Evolutionary conservation across 2,113 vertebrate species (phyloP).

Genomic region (Kryptolebias marmoratus): DNA sequence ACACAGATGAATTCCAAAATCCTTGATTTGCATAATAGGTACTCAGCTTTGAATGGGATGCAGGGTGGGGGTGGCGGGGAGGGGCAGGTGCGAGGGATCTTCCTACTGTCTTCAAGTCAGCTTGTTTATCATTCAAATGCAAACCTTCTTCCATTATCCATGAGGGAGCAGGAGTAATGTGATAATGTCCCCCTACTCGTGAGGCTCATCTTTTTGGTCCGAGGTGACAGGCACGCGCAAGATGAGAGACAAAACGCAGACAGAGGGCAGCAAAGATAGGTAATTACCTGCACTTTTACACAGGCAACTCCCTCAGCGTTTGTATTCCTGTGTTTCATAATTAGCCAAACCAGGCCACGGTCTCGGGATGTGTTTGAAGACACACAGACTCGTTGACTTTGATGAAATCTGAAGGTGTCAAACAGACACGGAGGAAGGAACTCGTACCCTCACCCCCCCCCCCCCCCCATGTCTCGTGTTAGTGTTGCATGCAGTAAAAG

Average conservation of each 20-base stretch:
- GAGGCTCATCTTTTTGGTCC: conserved; percentile 53
- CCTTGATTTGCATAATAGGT: conserved; percentile 78
- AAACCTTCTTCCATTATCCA: conserved; percentile 84
- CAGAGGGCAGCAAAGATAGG: conserved; percentile 62
- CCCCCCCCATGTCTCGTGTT: conserved; percentile 41
- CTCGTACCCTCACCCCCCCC: conserved; percentile 21
- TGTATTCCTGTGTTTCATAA: conserved; percentile 73
- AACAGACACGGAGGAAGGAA: conserved; percentile 56
- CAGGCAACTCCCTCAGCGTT: conserved; percentile 59
- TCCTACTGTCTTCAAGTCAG: conserved; percentile 77
- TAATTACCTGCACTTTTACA: conserved; percentile 76
- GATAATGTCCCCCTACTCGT: conserved; percentile 72
- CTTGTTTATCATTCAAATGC: conserved; percentile 85
- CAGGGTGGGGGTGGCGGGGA: conserved; percentile 12
- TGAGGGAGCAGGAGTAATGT: conserved; percentile 77
- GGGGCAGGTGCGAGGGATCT: conserved; percentile 69
- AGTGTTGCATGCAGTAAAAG: conserved; percentile 46
- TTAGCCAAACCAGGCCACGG: conserved; percentile 67
- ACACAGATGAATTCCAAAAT: conserved; percentile 69
- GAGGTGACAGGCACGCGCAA: conserved; percentile 67
- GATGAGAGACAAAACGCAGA: conserved; percentile 67
- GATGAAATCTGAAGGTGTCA: conserved; percentile 66
- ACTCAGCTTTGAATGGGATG: conserved; percentile 54
- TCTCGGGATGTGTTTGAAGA: conserved; percentile 63
- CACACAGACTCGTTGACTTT: conserved; percentile 56